Percentiles rank a stretch among this genome's conserved stretches.
Conservation (phyloP, 2,888 invertebrate species). For the Caenorhabditis drosophilae region DNA sequence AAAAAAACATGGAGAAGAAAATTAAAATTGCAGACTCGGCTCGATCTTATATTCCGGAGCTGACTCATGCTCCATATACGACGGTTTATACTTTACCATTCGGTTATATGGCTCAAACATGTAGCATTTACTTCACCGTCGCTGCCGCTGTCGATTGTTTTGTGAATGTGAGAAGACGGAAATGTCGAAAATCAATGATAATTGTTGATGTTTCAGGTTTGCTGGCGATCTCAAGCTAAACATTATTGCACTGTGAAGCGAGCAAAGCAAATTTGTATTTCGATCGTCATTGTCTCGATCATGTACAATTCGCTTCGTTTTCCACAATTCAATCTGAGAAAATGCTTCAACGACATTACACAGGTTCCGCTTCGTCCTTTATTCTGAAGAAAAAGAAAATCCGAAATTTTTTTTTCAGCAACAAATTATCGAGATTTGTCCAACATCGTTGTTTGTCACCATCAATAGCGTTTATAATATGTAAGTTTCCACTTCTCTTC, state of each 20-base stretch:
- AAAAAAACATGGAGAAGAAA: not conserved
- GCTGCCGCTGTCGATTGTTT: slow-evolving; percentile 69
- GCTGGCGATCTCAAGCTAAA: slow-evolving; percentile 47
- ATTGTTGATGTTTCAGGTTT: slow-evolving; percentile 60
- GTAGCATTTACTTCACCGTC: slow-evolving; percentile 69
- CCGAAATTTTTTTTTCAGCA: slow-evolving; percentile 44
- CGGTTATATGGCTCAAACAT: slow-evolving; percentile 69
- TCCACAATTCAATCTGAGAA: slow-evolving; percentile 67
- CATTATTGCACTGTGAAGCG: slow-evolving; percentile 61
- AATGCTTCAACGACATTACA: slow-evolving; percentile 63
- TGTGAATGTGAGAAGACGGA: slow-evolving; percentile 65
- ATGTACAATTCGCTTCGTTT: slow-evolving; percentile 67
- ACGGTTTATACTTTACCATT: slow-evolving; percentile 67
- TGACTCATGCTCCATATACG: slow-evolving; percentile 64
- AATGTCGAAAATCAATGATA: too few relatives aligned
- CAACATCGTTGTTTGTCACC: slow-evolving; percentile 64
- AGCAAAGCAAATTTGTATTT: slow-evolving; percentile 57
- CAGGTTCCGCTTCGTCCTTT: slow-evolving; percentile 38
- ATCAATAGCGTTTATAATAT: slow-evolving; percentile 67
- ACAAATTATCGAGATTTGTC: slow-evolving; percentile 68
- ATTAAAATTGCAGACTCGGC: slow-evolving; percentile 33
- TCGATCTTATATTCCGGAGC: slow-evolving; percentile 60
- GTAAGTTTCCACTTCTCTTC: slow-evolving; percentile 4
- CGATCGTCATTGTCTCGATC: slow-evolving; percentile 55
- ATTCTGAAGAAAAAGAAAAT: slow-evolving; percentile 6